Percentiles rank a stretch among this genome's conserved stretches.
These are phyloP conservation scores for Pocillopora verrucosa DNA, from an alignment of 64 coral and sea anemone species.

Conservation along the genomic window DNA sequence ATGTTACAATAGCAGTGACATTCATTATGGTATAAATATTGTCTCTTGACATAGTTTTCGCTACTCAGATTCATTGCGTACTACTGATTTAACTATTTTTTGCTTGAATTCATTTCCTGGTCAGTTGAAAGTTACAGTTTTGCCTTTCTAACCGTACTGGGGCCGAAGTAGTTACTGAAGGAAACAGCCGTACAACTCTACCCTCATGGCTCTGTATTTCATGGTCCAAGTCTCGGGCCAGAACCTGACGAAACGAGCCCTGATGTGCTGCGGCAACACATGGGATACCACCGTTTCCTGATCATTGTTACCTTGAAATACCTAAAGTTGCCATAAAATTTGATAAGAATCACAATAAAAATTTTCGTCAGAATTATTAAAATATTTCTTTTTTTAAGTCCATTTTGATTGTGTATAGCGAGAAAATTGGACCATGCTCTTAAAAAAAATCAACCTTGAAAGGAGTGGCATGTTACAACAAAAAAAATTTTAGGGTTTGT, in stretches of 20 bases:
- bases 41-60: too few species aligned
- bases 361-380: background rate
- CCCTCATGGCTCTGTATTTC: background rate
- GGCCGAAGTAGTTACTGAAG: background rate
- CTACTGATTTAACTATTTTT: too few species aligned
- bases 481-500: too few species aligned
- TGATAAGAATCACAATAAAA: background rate
- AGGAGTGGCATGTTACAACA: too few species aligned
- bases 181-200: conserved; percentile 18
- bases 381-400: too few species aligned
- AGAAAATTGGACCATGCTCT: background rate
- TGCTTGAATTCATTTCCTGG: too few species aligned
- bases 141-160: too few species aligned
- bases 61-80: too few species aligned
- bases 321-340: background rate
- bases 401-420: background rate
- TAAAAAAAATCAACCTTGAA: too few species aligned
- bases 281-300: background rate
- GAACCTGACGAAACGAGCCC: background rate
- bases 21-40: too few species aligned
- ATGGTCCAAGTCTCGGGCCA: background rate
- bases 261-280: background rate
- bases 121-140: too few species aligned
- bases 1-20: too few species aligned
- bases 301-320: conserved; percentile 23